Base-by-base conservation (phyloP, 2,113 vertebrate species). In the Trichechus manatus region DNA sequence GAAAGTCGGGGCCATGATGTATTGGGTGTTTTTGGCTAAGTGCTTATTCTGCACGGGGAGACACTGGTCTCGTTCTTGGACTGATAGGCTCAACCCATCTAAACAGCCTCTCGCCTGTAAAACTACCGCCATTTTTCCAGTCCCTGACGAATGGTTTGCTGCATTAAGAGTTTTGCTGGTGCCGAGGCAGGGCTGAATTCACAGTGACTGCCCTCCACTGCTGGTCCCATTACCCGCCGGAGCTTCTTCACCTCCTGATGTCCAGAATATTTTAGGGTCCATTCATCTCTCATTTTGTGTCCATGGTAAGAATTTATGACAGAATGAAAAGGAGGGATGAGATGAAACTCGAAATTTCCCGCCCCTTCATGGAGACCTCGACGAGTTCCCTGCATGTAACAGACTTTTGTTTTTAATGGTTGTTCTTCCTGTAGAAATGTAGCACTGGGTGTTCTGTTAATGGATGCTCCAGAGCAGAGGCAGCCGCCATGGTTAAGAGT, bases 231-330 rank as follows among this genome's bases (percentile, higher is more conserved):
- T 8, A 39, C 47, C 68, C n/a, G 15, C n/a, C 15, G 8, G 15
- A 50, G 25, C 15, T 13, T 80, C 64, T 84, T 63, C 23, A 4
- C 47, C 36, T 31, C 10, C 13, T 63, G 8, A 87, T 1, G 0
- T 25, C 22, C 27, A 80, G 59, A 61, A 19, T 56, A 56, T 33
- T 56, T 84, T 56, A 36, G 36, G 11, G n/a, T 63, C 44, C 53
- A n/a, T 44, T 61, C 66, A 17, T 39, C 61, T 86, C 47, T 93
- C 63, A 23, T 66, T 95, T 94, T 39, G 10, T 87, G 44, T 61
- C 85, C 64, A 27, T 84, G 33, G 66, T 74, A 59, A 95, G 36
- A 93, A 31, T 93, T 79, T 84, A 66, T 70, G 42, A 80, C 31
- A 59, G 47, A 82, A 77, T 84, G 78, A 80, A 84, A 83, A 89